Conservation (phyloP, 37 sponge, comb jelly and placozoan species). For the Geodia barretti region DNA sequence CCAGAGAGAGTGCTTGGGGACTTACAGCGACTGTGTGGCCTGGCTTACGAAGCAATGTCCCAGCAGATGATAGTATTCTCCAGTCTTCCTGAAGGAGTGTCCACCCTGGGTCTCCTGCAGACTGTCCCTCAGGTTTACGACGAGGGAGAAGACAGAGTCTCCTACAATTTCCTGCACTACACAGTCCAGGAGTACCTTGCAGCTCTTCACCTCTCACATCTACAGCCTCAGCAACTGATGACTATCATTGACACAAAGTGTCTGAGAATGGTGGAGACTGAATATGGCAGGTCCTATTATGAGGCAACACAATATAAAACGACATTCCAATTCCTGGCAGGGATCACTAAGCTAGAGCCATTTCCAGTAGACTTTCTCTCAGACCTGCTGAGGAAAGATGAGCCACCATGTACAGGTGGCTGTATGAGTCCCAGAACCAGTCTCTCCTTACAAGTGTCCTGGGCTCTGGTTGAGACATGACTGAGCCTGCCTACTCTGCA, state of each 20-base stretch:
- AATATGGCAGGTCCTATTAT: neutral
- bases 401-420: neutral
- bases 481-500: neutral
- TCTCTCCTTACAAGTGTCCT: too few relatives aligned
- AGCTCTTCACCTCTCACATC: slow-evolving; percentile 4
- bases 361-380: neutral
- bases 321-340: neutral
- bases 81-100: neutral
- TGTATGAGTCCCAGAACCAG: neutral
- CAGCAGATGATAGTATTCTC: too few relatives aligned
- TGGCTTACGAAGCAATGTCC: neutral
- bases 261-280: neutral
- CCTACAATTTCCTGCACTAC: slow-evolving; percentile 1
- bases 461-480: neutral
- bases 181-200: neutral
- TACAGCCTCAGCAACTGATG: neutral
- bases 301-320: neutral
- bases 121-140: slow-evolving; percentile 1
- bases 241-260: neutral
- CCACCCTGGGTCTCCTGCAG: neutral
- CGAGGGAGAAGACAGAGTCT: neutral
- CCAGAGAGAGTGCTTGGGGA: neutral
- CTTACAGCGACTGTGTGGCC: neutral
- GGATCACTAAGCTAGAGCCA: neutral
- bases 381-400: neutral